Evolutionary conservation across 2,797 vertebrate genomes (phyloP).

Genomic region (Epinephelus coioides): DNA sequence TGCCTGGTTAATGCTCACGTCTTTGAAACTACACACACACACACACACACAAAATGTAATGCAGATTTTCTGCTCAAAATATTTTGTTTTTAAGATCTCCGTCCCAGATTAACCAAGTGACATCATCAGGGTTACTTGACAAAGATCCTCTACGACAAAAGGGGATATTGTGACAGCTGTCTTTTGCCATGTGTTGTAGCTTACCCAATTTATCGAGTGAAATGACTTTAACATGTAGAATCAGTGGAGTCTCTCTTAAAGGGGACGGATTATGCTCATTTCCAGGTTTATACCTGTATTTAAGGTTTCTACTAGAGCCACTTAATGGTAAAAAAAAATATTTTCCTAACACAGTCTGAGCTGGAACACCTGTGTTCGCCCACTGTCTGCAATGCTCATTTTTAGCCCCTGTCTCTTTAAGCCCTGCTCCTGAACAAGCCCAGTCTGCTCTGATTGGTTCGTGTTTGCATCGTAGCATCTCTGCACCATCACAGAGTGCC

Average conservation of each 20-base stretch:
- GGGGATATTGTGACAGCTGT: background rate
- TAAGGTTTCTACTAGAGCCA: too few species aligned
- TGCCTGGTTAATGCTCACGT: background rate
- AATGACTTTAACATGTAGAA: background rate
- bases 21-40: background rate
- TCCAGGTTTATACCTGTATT: too few species aligned
- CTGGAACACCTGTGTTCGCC: too few species aligned
- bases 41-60: background rate
- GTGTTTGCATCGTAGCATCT: too few species aligned
- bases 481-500: too few species aligned
- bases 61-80: background rate
- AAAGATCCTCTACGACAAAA: background rate
- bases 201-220: background rate
- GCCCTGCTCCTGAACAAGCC: too few species aligned
- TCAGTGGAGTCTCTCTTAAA: background rate
- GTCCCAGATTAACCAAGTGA: background rate
- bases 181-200: background rate
- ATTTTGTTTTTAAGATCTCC: background rate
- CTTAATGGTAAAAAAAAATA: too few species aligned
- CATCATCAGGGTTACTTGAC: background rate
- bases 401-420: too few species aligned
- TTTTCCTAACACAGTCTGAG: too few species aligned
- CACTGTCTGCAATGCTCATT: too few species aligned
- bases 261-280: too few species aligned
- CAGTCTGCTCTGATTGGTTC: too few species aligned